Conservation (phyloP, 2,797 vertebrate species). For the Halcyon chelicuti region DNA sequence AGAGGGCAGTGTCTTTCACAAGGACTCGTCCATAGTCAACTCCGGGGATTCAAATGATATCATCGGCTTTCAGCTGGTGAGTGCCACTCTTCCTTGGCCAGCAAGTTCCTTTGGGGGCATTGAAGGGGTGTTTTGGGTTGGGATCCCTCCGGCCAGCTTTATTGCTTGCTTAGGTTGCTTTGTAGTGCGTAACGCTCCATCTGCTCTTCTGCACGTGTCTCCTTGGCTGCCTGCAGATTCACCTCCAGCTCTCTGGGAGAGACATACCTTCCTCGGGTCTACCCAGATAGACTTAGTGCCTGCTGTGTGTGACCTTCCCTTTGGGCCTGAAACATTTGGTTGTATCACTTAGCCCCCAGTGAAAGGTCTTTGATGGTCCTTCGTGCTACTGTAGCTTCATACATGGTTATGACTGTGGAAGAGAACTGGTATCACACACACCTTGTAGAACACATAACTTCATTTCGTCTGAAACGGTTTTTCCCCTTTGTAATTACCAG, state of each 20-base stretch:
- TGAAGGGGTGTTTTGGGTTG: background rate
- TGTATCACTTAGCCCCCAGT: background rate
- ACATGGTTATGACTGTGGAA: background rate
- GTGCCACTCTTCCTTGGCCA: background rate
- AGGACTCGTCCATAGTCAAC: conserved; percentile 71
- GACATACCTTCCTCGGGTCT: background rate
- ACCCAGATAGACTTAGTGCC: background rate
- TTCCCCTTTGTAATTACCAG: conserved; percentile 60
- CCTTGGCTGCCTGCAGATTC: background rate
- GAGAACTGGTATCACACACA: background rate
- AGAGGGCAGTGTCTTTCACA: conserved; percentile 69
- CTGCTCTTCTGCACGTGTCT: background rate
- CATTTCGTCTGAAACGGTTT: background rate
- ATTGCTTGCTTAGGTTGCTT: background rate
- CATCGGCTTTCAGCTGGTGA: conserved; percentile 82
- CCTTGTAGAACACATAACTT: background rate
- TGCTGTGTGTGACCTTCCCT: accelerated
- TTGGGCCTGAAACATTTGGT: background rate
- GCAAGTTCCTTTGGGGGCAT: background rate
- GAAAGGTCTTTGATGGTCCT: background rate
- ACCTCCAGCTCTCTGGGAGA: background rate
- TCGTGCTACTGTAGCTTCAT: background rate
- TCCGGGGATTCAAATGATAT: conserved; percentile 68
- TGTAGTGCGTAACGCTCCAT: background rate
- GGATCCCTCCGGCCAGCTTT: background rate